phyloP scores from a whole-genome alignment of 2,888 invertebrate genomes.

The Monoplex corrugatus region DNA sequence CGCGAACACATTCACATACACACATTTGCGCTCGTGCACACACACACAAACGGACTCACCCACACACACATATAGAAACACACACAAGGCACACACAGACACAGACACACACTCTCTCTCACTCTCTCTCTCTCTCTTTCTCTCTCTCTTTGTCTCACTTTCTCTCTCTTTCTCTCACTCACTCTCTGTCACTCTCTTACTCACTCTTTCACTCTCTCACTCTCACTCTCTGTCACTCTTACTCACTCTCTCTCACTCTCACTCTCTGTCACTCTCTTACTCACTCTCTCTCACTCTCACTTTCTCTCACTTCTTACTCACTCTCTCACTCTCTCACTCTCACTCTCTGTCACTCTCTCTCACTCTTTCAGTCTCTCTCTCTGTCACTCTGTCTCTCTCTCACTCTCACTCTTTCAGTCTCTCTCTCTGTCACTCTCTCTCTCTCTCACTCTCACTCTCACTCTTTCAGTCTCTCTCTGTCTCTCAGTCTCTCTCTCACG shows the following conservation, averaged over 20 bases:
- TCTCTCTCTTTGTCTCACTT: neutral
- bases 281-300: constrained; percentile 5
- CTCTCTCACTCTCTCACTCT: no score
- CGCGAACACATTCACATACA: no score
- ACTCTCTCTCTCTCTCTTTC: neutral
- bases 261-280: neutral
- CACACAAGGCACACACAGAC: no score
- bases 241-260: neutral
- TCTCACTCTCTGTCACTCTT: neutral
- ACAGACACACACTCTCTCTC: no score
- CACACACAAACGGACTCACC: no score
- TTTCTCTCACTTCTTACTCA: neutral
- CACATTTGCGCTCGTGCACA: no score
- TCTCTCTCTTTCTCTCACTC: neutral
- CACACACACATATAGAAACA: no score
- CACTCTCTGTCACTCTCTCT: neutral
- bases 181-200: neutral
- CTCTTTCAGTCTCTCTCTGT: no score
- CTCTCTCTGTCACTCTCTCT: neutral
- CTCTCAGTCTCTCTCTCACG: no score
- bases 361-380: neutral
- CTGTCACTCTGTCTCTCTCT: neutral
- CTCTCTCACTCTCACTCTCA: constrained; percentile 5
- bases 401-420: neutral
- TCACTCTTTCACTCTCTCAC: neutral